phyloP scores from a whole-genome alignment of 2,888 invertebrate genomes.

The Aricia artaxerxes region DNA sequence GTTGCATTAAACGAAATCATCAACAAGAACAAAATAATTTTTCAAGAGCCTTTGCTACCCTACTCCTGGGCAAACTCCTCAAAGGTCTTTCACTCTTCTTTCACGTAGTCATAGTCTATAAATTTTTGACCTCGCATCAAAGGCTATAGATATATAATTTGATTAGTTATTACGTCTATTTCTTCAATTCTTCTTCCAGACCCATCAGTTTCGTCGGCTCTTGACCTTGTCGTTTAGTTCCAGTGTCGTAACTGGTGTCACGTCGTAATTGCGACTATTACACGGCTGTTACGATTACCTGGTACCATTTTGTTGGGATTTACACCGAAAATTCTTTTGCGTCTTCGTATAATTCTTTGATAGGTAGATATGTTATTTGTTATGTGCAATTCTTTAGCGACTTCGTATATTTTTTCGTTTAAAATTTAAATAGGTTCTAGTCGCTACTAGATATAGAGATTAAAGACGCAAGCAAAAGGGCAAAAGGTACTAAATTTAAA shows the following conservation, averaged over 20 bases:
- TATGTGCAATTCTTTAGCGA: not conserved
- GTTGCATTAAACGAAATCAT: too few species aligned
- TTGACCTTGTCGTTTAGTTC: constrained; percentile 56
- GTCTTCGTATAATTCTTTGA: not conserved
- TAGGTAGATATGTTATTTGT: not conserved
- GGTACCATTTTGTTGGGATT: constrained; percentile 21
- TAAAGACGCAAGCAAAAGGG: too few species aligned
- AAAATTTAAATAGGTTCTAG: too few species aligned
- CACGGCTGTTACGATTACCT: constrained; percentile 2
- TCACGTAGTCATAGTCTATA: too few species aligned
- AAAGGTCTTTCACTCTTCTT: too few species aligned
- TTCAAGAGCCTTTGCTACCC: too few species aligned
- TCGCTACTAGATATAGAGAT: too few species aligned
- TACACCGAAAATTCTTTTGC: not conserved
- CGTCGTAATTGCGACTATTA: constrained; percentile 39
- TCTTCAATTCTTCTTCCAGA: not conserved
- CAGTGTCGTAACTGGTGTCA: constrained; percentile 42
- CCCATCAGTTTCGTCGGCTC: constrained; percentile 45
- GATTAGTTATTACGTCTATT: not conserved
- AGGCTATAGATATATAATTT: not conserved
- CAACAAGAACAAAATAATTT: too few species aligned
- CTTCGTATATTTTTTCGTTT: too few species aligned
- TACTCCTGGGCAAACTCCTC: too few species aligned
- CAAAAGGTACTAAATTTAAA: too few species aligned
- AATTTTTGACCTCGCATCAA: not conserved